Conservation (phyloP, 2,113 vertebrate genomes). For the Catharus fuscescens region DNA sequence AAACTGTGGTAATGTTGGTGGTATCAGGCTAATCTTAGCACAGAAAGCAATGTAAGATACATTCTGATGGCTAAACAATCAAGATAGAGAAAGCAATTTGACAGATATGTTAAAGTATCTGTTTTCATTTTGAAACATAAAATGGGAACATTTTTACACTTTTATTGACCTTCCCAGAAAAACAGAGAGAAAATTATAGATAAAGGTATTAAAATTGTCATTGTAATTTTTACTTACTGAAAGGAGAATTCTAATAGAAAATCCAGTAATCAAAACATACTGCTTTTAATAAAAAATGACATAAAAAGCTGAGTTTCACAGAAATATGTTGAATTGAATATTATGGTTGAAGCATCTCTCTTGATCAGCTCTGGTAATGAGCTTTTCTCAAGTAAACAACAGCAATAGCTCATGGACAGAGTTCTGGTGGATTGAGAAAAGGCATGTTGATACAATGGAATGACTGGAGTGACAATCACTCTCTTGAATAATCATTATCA, state of each 20-base stretch:
- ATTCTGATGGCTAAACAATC: slow-evolving; percentile 7
- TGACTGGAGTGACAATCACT: neutral
- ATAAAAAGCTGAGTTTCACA: neutral
- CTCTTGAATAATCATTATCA: neutral
- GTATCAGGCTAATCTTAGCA: neutral
- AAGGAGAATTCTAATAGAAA: neutral
- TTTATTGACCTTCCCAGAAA: neutral
- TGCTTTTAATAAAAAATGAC: neutral
- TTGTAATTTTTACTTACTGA: neutral
- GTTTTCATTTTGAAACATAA: neutral
- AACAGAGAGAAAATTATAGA: neutral
- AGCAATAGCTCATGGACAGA: neutral
- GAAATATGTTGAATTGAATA: neutral
- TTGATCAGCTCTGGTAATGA: neutral
- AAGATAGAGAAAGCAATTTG: neutral
- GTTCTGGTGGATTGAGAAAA: neutral
- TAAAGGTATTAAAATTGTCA: neutral
- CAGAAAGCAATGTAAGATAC: neutral
- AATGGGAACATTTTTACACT: neutral
- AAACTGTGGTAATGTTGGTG: neutral
- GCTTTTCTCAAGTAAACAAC: neutral
- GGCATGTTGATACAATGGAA: neutral
- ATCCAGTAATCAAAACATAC: neutral
- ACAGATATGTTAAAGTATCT: neutral
- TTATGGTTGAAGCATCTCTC: neutral